Conservation (phyloP, 1,140 invertebrate genomes). For the Calosoma granatense region DNA sequence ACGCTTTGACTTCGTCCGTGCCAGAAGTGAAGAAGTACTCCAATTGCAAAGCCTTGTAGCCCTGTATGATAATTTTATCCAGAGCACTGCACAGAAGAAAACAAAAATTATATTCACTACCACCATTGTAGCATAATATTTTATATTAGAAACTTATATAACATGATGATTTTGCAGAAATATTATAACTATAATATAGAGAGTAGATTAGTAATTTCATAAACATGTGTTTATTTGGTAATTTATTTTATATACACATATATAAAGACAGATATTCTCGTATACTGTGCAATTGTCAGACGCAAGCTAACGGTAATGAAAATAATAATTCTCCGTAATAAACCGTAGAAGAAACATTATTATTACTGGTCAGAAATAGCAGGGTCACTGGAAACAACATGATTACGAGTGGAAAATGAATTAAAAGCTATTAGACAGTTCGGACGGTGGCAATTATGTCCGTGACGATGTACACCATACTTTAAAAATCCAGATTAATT, state of each 20-base stretch:
- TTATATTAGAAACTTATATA: no score
- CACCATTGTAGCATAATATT: neutral
- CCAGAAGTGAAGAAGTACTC: conserved; percentile 98
- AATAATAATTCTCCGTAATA: conserved; percentile 7
- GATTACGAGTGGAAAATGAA: conserved; percentile 12
- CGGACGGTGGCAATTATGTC: neutral
- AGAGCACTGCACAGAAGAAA: conserved; percentile 53
- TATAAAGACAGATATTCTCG: no score
- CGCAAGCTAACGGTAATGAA: conserved; percentile 5
- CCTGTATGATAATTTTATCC: conserved; percentile 95
- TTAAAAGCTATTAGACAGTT: conserved; percentile 10
- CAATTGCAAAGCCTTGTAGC: conserved; percentile 90
- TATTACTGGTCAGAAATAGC: conserved; percentile 13
- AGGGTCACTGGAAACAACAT: conserved; percentile 14
- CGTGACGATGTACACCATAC: conserved; percentile 2
- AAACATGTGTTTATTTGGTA: no score
- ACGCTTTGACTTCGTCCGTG: conserved; percentile 97
- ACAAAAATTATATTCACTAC: conserved; percentile 8
- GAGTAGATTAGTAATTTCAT: no score
- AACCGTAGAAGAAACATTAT: conserved; percentile 6
- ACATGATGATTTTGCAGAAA: no score
- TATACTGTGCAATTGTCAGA: no score
- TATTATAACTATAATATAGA: no score
- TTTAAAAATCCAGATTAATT: conserved; percentile 14
- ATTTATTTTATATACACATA: no score